These are phyloP conservation scores for Semotilus atromaculatus DNA, from an alignment of 2,797 vertebrate genomes.

Conservation along the genomic window DNA sequence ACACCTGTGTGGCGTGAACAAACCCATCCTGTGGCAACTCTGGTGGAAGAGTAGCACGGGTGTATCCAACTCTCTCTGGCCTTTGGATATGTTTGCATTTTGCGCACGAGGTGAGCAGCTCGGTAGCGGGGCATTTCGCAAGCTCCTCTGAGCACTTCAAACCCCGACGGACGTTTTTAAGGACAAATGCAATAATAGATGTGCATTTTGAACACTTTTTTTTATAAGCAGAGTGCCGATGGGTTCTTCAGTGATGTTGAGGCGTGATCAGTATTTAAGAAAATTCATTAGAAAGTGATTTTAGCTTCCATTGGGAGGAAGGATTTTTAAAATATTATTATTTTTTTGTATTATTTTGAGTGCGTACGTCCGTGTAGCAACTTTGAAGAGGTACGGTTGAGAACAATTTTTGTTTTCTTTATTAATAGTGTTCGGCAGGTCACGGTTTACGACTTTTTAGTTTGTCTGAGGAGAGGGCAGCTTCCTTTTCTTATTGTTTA, in stretches of 20 bases:
- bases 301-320: conserved; percentile 72
- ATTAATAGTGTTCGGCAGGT: conserved; percentile 20
- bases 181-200: conserved; percentile 79
- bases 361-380: not conserved
- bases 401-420: conserved; percentile 8
- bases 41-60: conserved; percentile 43
- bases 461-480: conserved; percentile 46
- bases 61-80: conserved; percentile 70
- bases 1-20: not conserved
- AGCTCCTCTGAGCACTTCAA: conserved; percentile 63
- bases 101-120: conserved; percentile 3
- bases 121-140: conserved; percentile 50
- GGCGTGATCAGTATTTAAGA: conserved; percentile 83
- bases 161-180: conserved; percentile 64
- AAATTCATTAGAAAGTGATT: conserved; percentile 78
- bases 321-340: conserved; percentile 35
- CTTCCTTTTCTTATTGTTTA: conserved; percentile 57
- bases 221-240: conserved; percentile 39
- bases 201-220: conserved; percentile 67
- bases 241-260: conserved; percentile 49
- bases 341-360: conserved; percentile 13
- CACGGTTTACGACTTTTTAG: conserved; percentile 47
- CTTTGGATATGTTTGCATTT: conserved; percentile 60
- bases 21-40: conserved; percentile 11
- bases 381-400: conserved; percentile 50